A percentile compares a stretch with the other conserved stretches of the same genome.
Evolutionary conservation across 1,140 invertebrate genomes (phyloP).

Genomic region (Psilanteris sp.): DNA sequence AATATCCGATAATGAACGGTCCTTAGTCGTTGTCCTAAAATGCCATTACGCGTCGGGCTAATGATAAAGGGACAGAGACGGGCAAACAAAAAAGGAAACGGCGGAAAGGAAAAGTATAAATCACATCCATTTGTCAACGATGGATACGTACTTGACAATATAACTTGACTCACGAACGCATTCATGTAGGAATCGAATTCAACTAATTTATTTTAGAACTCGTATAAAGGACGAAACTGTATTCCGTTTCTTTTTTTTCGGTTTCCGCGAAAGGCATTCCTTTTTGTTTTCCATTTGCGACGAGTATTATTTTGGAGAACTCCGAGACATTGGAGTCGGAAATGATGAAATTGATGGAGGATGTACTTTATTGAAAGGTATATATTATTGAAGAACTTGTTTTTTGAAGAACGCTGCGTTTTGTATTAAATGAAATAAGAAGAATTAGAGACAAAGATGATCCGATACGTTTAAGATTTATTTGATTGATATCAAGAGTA

Average conservation of each 20-base stretch:
- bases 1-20: conserved; percentile 3
- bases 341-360: conserved; percentile 2
- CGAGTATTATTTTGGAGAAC: background rate
- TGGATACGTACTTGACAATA: background rate
- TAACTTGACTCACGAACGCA: too few relatives aligned
- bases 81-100: too few relatives aligned
- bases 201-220: too few relatives aligned
- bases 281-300: background rate
- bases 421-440: background rate
- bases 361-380: conserved; percentile 2
- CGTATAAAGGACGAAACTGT: too few relatives aligned
- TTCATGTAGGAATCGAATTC: too few relatives aligned
- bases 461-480: too few relatives aligned
- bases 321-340: background rate
- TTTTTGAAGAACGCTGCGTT: background rate
- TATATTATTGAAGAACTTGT: background rate
- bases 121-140: conserved; percentile 1
- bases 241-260: too few relatives aligned
- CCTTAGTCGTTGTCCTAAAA: background rate
- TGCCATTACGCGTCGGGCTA: background rate
- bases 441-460: too few relatives aligned
- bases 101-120: too few relatives aligned
- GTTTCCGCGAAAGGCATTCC: too few relatives aligned
- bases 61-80: too few relatives aligned
- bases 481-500: too few relatives aligned